Percentiles rank a stretch among this genome's conserved stretches.
phyloP scores from a whole-genome alignment of 2,888 invertebrate species.

The Eustalomyia histrio region DNA sequence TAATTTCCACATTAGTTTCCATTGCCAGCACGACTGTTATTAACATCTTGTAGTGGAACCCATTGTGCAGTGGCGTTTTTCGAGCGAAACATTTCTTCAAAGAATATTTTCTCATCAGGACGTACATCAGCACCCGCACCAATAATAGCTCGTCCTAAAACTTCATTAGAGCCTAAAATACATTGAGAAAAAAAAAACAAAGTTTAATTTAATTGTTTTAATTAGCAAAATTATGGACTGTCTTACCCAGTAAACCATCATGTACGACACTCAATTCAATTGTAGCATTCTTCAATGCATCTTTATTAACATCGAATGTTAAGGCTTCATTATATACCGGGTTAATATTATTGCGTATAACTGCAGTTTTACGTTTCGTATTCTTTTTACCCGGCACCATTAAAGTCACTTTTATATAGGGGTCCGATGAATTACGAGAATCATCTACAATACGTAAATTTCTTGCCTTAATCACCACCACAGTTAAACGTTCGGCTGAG shows the following conservation, averaged over 20 bases:
- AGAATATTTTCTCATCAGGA: conserved; percentile 81
- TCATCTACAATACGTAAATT: conserved; percentile 96
- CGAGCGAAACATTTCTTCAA: conserved; percentile 81
- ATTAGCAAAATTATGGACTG: no score
- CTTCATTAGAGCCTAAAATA: conserved; percentile 81
- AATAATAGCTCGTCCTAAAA: conserved; percentile 81
- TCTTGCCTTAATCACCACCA: conserved; percentile 94
- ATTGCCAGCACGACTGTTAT: conserved; percentile 43
- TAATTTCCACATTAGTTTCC: conserved; percentile 23
- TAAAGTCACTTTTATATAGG: conserved; percentile 95
- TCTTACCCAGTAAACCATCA: conserved; percentile 82
- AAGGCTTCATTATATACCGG: conserved; percentile 96
- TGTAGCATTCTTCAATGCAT: conserved; percentile 81
- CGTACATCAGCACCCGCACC: conserved; percentile 80
- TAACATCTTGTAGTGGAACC: conserved; percentile 81
- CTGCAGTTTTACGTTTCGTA: conserved; percentile 95
- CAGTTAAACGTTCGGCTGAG: conserved; percentile 92
- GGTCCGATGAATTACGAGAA: conserved; percentile 93
- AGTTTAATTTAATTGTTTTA: no score
- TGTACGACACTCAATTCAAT: conserved; percentile 83
- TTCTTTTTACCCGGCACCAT: conserved; percentile 93
- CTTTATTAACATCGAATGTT: conserved; percentile 92
- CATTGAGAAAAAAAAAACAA: conserved; percentile 13
- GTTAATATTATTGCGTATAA: conserved; percentile 90
- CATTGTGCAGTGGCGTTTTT: conserved; percentile 83